Percentiles rank a stretch among this genome's conserved stretches.
Conservation (phyloP, 2,113 vertebrate genomes). For the Hydrolagus affinis region DNA sequence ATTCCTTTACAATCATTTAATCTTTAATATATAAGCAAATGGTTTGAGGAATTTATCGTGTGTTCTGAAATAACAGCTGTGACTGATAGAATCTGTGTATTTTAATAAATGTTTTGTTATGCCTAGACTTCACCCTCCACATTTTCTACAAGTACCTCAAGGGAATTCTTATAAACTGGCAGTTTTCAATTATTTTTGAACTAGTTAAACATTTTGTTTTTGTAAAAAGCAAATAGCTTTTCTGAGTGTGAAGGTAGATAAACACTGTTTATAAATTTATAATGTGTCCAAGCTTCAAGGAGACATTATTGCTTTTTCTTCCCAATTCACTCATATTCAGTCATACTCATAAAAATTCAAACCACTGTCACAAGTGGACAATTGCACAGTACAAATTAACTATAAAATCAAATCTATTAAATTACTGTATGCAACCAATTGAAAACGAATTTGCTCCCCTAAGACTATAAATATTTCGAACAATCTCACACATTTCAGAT, state of each 20-base stretch:
- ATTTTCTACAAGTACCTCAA: conserved; percentile 13
- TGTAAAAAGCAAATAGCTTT: not conserved
- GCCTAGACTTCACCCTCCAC: not conserved
- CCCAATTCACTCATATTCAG: not conserved
- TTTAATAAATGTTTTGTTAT: conserved; percentile 19
- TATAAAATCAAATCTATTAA: not conserved
- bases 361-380: not conserved
- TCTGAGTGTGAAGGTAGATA: not conserved
- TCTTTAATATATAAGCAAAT: conserved; percentile 29
- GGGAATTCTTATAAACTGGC: not conserved
- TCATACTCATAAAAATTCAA: not conserved
- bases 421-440: not conserved
- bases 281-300: not conserved
- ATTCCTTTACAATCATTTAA: conserved; percentile 23
- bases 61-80: not conserved
- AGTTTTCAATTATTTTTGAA: conserved; percentile 26
- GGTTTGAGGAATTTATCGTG: conserved; percentile 11
- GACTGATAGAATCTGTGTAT: conserved; percentile 22
- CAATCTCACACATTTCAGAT: too few relatives aligned
- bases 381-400: not conserved
- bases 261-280: not conserved
- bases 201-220: not conserved
- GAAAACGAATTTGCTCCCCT: not conserved
- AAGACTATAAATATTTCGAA: not conserved
- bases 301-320: too few relatives aligned